phyloP scores from a whole-genome alignment of 2,888 invertebrate species.

The Caenorhabditis plicata region DNA sequence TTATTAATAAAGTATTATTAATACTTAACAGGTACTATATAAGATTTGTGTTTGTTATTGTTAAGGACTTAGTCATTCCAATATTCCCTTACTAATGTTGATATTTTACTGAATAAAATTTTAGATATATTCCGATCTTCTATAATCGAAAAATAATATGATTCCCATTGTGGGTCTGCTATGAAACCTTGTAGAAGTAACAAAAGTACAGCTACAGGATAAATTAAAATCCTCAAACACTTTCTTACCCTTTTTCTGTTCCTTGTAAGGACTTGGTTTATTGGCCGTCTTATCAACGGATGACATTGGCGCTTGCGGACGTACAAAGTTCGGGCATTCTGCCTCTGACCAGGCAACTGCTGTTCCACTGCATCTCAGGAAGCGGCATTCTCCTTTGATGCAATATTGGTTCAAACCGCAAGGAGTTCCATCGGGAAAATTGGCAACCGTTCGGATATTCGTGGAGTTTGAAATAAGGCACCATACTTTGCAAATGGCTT shows the following conservation, averaged over 20 bases:
- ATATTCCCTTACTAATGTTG: no score
- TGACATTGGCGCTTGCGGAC: slow-evolving; percentile 8
- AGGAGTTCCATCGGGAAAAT: slow-evolving; percentile 62
- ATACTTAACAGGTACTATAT: no score
- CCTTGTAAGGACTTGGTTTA: slow-evolving; percentile 22
- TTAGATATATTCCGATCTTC: no score
- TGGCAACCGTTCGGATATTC: slow-evolving; percentile 55
- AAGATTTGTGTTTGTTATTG: no score
- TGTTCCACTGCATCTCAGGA: slow-evolving; percentile 17
- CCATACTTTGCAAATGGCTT: slow-evolving; percentile 57
- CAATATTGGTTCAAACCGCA: slow-evolving; percentile 56
- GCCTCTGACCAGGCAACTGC: slow-evolving; percentile 22
- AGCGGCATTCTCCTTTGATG: slow-evolving; percentile 56
- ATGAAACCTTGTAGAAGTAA: no score
- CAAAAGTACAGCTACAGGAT: no score
- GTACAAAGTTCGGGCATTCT: slow-evolving; percentile 17
- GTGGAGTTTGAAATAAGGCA: slow-evolving; percentile 39
- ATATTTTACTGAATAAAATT: no score
- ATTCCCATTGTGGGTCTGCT: no score
- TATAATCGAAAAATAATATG: no score
- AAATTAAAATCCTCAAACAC: no score
- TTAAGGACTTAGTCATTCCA: no score
- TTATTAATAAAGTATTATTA: no score
- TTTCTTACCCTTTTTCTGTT: slow-evolving; percentile 28
- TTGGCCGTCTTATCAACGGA: slow-evolving; percentile 17